Base-by-base conservation (phyloP, 2,113 vertebrate species). In the Philantomba maxwellii region DNA sequence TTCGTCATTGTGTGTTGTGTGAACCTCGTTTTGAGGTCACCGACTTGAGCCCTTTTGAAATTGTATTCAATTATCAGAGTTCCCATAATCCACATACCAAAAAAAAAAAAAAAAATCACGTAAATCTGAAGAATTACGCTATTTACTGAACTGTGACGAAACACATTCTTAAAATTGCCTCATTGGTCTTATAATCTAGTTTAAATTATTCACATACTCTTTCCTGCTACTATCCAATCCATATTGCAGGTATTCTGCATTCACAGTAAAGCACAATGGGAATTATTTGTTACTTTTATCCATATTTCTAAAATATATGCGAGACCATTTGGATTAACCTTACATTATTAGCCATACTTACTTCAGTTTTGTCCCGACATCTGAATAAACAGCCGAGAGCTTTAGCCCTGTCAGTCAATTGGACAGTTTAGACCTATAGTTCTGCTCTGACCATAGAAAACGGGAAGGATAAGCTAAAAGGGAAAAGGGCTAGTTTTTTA, bases 1-100 rank as follows among this genome's bases (percentile, higher is more conserved):
- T 96, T 97, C 83, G 70, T 96, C 73, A 43, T 15, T 88, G 45
- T 95, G 80, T 89, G 81, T 88, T 94, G 70, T 64, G 80, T 82
- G 91, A 96, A 85, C 81, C 57, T 85, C 49, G 5, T 90, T 89
- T 89, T 80, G 64, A 87, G 51, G 49, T 85, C 87, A n/a, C 75
- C 28, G 55, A 55, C 58, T 85, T 95, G 64, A 85, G 7, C 19
- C 26, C 58, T 83, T 78, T 75, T 91, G 70, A 87, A 84, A 30
- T 96, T 86, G 55, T 87, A n/a, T 80, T 89, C 62, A 73, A 14
- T 96, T 78, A 89, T 84, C 62, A 86, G 77, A 91, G 39, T 94
- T 93, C 45, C 33, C 64, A 85, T 25, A 95, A n/a, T 62, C 33
- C 12, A 36, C 80, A 28, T 78, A 39, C 33, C 12, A 30, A 58